Evolutionary conservation across 2,888 invertebrate species (phyloP).

Genomic region (Dolichomitus sp.): DNA sequence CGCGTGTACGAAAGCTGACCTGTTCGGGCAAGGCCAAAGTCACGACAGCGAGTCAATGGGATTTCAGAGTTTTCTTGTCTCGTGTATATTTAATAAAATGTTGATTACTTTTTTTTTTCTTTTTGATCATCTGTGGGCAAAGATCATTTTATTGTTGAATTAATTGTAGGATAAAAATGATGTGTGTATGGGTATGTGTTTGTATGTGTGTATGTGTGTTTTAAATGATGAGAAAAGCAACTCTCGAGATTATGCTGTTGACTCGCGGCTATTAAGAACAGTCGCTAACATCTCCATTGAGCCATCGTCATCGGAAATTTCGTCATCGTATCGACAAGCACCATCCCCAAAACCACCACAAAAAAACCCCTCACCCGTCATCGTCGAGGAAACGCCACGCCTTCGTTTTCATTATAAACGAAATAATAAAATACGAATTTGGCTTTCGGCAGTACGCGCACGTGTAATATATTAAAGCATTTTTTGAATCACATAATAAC

Average conservation of each 20-base stretch:
- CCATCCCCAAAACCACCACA: conserved; percentile 19
- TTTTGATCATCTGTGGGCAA: conserved; percentile 33
- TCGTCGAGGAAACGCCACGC: conserved; percentile 59
- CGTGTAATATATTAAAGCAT: conserved; percentile 79
- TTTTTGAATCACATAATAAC: conserved; percentile 67
- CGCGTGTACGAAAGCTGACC: conserved; percentile 28
- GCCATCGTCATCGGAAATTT: conserved; percentile 53
- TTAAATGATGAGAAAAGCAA: conserved; percentile 35
- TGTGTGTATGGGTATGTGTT: conserved; percentile 29
- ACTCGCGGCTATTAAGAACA: conserved; percentile 35
- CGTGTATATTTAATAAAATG: conserved; percentile 1
- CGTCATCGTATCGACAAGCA: conserved; percentile 57
- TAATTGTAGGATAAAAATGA: conserved; percentile 53
- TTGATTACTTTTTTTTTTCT: conserved; percentile 7
- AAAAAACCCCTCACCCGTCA: conserved; percentile 28
- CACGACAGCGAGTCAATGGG: conserved; percentile 11
- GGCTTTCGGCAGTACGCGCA: conserved; percentile 71
- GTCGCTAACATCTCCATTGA: conserved; percentile 41
- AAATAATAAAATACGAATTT: conserved; percentile 65
- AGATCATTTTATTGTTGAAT: conserved; percentile 50
- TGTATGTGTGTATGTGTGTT: conserved; percentile 35
- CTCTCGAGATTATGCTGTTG: conserved; percentile 49
- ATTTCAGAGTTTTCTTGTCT: conserved; percentile 26
- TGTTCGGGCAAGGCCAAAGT: conserved; percentile 33
- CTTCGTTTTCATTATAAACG: conserved; percentile 63